Evolutionary conservation across 2,888 invertebrate genomes (phyloP).

Genomic region (Tholera decimalis): DNA sequence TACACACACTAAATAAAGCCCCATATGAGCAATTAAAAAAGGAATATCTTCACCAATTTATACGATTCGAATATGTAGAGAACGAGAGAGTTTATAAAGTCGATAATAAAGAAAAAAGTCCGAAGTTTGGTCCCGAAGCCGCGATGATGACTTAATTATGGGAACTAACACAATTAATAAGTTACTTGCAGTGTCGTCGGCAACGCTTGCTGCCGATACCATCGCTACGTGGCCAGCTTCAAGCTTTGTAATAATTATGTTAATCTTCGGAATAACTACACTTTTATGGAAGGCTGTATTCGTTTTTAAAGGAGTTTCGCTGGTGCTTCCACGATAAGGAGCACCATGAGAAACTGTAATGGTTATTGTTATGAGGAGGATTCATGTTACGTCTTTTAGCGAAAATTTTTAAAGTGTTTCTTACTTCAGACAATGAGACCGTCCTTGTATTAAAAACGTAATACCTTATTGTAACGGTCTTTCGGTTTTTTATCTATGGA

Average conservation of each 20-base stretch:
- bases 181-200: slow-evolving; percentile 46
- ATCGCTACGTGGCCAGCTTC: slow-evolving; percentile 23
- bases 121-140: slow-evolving; percentile 43
- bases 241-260: slow-evolving; percentile 44
- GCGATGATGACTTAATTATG: slow-evolving; percentile 68
- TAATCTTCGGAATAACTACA: slow-evolving; percentile 24
- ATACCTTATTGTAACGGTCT: not conserved
- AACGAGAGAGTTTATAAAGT: slow-evolving; percentile 62
- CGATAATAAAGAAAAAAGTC: slow-evolving; percentile 62
- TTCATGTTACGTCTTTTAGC: no score
- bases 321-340: not conserved
- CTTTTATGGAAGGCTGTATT: slow-evolving; percentile 11
- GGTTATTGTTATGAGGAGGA: not conserved
- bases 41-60: slow-evolving; percentile 64
- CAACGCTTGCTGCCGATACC: slow-evolving; percentile 22
- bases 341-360: no score
- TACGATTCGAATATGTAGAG: slow-evolving; percentile 62
- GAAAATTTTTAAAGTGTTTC: not conserved
- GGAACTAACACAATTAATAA: slow-evolving; percentile 68
- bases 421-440: not conserved
- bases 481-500: not conserved
- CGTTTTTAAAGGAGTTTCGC: not conserved
- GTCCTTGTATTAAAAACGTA: not conserved
- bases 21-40: slow-evolving; percentile 64
- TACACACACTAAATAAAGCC: slow-evolving; percentile 58